Evolutionary conservation across 2,888 invertebrate genomes (phyloP).

Genomic region (Heliconius sara): DNA sequence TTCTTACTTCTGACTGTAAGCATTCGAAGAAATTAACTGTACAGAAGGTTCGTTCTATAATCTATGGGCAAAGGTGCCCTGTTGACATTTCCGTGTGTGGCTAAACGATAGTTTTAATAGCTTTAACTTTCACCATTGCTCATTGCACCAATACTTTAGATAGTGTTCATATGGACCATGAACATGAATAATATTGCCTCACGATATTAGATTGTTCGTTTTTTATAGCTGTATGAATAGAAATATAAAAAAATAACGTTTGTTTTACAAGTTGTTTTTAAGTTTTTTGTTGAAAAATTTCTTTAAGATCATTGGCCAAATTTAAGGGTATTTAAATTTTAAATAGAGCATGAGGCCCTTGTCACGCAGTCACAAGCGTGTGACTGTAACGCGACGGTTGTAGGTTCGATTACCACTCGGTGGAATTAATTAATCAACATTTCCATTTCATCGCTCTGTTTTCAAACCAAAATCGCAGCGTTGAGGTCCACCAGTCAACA

Average conservation of each 20-base stretch:
- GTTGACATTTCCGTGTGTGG: conserved; percentile 43
- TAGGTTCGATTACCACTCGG: no score
- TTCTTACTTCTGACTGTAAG: neutral
- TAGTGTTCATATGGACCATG: conserved; percentile 38
- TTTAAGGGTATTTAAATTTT: no score
- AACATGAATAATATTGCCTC: conserved; percentile 42
- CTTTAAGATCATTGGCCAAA: no score
- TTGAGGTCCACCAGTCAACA: no score
- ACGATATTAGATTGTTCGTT: conserved; percentile 18
- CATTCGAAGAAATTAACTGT: conserved; percentile 3
- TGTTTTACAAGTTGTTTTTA: neutral
- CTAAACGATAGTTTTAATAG: conserved; percentile 46
- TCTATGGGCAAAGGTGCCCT: conserved; percentile 18
- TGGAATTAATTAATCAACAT: no score
- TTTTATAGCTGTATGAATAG: neutral
- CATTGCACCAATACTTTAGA: conserved; percentile 34
- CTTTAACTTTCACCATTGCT: conserved; percentile 48
- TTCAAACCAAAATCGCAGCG: no score
- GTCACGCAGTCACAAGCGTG: no score
- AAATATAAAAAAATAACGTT: neutral
- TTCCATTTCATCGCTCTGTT: no score
- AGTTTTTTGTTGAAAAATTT: neutral
- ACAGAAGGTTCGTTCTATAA: conserved; percentile 13
- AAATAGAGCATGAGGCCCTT: no score
- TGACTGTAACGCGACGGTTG: no score